Conservation (phyloP, 23 tunicate species). For the Oikopleura albicans region DNA sequence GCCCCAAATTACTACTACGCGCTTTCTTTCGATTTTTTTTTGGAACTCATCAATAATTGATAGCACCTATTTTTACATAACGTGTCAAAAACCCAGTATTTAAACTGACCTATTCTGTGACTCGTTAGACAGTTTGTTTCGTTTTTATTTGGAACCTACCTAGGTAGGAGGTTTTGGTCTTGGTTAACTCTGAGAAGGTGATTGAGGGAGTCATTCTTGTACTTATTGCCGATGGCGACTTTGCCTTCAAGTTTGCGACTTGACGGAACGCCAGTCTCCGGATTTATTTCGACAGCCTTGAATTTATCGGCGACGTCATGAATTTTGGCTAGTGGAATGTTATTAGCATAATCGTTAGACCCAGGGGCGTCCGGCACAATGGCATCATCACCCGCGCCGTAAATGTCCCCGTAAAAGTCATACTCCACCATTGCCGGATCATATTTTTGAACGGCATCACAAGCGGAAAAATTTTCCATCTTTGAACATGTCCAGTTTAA, state of each 20-base stretch:
- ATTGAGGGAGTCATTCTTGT: background rate
- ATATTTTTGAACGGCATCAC: background rate
- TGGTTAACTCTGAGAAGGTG: background rate
- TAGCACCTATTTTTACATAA: too few relatives aligned
- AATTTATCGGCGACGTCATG: background rate
- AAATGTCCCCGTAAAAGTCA: background rate
- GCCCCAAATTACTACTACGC: too few relatives aligned
- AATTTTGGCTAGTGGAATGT: background rate
- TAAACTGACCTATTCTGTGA: too few relatives aligned
- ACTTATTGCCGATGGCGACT: background rate
- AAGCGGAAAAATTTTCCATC: background rate
- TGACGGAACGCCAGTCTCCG: background rate
- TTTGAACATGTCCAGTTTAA: background rate
- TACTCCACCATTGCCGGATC: background rate
- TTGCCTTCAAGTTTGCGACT: background rate
- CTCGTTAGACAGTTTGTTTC: too few relatives aligned
- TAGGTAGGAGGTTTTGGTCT: background rate
- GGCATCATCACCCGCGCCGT: too few relatives aligned
- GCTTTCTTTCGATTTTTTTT: too few relatives aligned
- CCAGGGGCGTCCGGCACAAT: background rate
- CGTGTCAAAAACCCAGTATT: too few relatives aligned
- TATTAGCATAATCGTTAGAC: background rate
- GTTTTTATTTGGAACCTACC: too few relatives aligned
- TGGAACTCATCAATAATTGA: too few relatives aligned
- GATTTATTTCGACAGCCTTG: background rate